Evolutionary conservation across 2,888 invertebrate species (phyloP).

Genomic region (Palloptera scutellata): DNA sequence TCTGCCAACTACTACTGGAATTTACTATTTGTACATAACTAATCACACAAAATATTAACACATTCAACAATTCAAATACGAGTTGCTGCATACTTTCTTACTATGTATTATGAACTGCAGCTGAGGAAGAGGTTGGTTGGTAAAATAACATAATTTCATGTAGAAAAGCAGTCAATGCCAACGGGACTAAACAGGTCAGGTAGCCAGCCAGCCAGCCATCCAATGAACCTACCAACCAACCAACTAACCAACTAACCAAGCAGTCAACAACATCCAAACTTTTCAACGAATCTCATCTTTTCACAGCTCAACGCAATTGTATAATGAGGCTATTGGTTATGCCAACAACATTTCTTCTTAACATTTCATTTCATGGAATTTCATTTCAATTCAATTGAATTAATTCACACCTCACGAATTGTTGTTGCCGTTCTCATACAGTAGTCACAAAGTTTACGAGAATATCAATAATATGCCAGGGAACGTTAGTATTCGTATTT

Average conservation of each 20-base stretch:
- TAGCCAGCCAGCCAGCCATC: constrained; percentile 22
- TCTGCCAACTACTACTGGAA: constrained; percentile 58
- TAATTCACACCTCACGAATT: constrained; percentile 61
- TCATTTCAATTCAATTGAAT: constrained; percentile 55
- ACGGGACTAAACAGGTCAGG: too few relatives aligned
- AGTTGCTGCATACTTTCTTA: too few relatives aligned
- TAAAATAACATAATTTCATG: too few relatives aligned
- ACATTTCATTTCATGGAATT: constrained; percentile 51
- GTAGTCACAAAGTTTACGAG: neutral
- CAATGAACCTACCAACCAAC: too few relatives aligned
- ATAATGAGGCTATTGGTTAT: constrained; percentile 50
- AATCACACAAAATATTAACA: constrained; percentile 39
- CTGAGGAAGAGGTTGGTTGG: too few relatives aligned
- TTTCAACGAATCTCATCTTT: constrained; percentile 39
- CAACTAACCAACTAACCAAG: constrained; percentile 22
- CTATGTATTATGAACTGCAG: too few relatives aligned
- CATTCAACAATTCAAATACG: constrained; percentile 21
- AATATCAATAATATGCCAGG: neutral
- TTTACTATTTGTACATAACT: constrained; percentile 53
- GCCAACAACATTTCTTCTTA: constrained; percentile 20
- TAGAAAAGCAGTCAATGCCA: too few relatives aligned
- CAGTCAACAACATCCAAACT: constrained; percentile 13
- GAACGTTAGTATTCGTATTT: neutral
- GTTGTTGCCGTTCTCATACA: constrained; percentile 20
- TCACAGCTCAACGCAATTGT: constrained; percentile 62